Conservation (phyloP, 2,113 vertebrate species). For the Pangasianodon gigas region DNA sequence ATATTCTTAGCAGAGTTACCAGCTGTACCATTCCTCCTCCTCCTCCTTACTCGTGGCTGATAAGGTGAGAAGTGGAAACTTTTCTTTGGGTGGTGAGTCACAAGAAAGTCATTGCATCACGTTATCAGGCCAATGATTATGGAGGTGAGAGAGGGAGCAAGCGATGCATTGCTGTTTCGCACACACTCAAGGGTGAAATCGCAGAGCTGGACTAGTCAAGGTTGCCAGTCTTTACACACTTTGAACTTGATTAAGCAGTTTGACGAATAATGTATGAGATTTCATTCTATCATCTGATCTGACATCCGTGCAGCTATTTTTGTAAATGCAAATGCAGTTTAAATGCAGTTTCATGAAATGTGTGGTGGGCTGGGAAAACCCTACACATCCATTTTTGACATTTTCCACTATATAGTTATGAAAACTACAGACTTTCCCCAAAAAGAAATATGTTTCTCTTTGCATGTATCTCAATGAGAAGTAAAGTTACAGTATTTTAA, state of each 20-base stretch:
- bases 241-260: neutral
- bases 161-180: conserved; percentile 3
- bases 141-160: conserved; percentile 27
- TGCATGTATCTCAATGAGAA: neutral
- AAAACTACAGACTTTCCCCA: neutral
- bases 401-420: neutral
- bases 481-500: neutral
- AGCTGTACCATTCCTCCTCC: neutral
- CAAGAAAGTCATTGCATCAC: conserved; percentile 4
- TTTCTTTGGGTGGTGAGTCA: conserved; percentile 25
- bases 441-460: neutral
- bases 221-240: neutral
- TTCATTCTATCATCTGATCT: neutral
- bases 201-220: conserved; percentile 20
- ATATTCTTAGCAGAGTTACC: neutral
- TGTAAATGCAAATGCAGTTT: neutral
- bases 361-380: neutral
- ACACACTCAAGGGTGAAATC: conserved; percentile 45
- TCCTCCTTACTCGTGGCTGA: neutral
- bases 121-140: conserved; percentile 45
- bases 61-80: conserved; percentile 11
- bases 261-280: neutral
- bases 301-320: neutral
- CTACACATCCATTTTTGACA: neutral
- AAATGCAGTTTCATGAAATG: neutral